Evolutionary conservation across 2,888 invertebrate species (phyloP).

Genomic region (Melipona beecheii): DNA sequence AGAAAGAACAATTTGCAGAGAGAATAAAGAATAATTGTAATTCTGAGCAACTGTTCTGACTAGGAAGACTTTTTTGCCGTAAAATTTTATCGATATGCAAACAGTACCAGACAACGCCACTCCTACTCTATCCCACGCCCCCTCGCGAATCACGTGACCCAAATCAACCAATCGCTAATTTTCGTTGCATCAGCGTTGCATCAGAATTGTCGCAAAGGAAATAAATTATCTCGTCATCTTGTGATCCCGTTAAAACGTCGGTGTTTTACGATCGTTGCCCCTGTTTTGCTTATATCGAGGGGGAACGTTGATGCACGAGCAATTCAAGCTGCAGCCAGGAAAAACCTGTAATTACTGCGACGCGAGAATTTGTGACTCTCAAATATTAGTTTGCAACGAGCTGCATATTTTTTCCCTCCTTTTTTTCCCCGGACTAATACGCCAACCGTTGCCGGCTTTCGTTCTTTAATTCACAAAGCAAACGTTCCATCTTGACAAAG

Average conservation of each 20-base stretch:
- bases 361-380: slow-evolving; percentile 62
- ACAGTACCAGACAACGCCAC: no score
- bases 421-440: slow-evolving; percentile 49
- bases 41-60: no score
- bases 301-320: slow-evolving; percentile 55
- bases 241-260: slow-evolving; percentile 37
- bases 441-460: slow-evolving; percentile 30
- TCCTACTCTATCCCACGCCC: no score
- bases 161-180: no score
- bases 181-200: no score
- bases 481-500: slow-evolving; percentile 31
- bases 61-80: no score
- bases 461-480: slow-evolving; percentile 17
- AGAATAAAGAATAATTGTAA: no score
- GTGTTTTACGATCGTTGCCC: slow-evolving; percentile 51
- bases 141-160: no score
- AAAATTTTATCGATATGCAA: no score
- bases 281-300: slow-evolving; percentile 51
- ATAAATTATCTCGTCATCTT: neutral
- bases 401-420: slow-evolving; percentile 54
- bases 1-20: no score
- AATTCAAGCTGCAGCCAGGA: slow-evolving; percentile 42
- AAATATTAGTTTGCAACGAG: slow-evolving; percentile 60
- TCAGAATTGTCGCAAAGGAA: neutral
- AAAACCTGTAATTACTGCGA: slow-evolving; percentile 57